phyloP scores from a whole-genome alignment of 2,888 invertebrate genomes.

The Beris morrisii region DNA sequence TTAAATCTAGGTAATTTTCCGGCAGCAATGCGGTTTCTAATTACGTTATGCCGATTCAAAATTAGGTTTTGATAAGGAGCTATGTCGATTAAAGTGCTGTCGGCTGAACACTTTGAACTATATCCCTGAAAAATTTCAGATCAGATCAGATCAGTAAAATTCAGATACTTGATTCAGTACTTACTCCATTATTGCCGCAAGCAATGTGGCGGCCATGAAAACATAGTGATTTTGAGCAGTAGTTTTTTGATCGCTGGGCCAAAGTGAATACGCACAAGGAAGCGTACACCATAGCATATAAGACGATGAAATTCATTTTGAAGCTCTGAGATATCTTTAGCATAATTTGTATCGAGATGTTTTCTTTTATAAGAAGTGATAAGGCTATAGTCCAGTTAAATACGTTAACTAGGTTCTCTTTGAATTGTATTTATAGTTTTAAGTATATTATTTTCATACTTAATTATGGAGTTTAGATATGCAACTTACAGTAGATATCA shows the following conservation, averaged over 20 bases:
- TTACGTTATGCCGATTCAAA: slow-evolving; percentile 40
- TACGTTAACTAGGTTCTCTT: too few species aligned
- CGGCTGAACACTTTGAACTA: not conserved
- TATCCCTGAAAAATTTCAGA: not conserved
- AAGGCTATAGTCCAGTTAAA: too few species aligned
- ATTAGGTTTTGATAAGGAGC: slow-evolving; percentile 35
- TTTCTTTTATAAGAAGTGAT: too few species aligned
- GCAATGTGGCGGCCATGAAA: not conserved
- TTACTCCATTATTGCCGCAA: slow-evolving; percentile 13
- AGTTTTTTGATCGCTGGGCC: slow-evolving; percentile 2
- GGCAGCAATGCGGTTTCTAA: slow-evolving; percentile 13
- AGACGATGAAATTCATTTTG: slow-evolving; percentile 5
- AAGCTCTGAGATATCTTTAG: too few species aligned
- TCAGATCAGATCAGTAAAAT: too few species aligned
- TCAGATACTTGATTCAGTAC: not conserved
- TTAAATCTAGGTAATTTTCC: slow-evolving; percentile 6
- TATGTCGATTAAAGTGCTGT: slow-evolving; percentile 9
- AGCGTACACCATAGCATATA: not conserved
- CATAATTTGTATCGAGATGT: too few species aligned
- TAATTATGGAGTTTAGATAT: too few species aligned
- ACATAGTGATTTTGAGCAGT: slow-evolving; percentile 8
- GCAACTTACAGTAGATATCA: too few species aligned
- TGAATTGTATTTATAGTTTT: too few species aligned
- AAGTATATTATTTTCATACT: too few species aligned
- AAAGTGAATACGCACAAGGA: not conserved